Evolutionary conservation across 2,113 vertebrate species (phyloP).

Genomic region (Vulpes ferrilata): DNA sequence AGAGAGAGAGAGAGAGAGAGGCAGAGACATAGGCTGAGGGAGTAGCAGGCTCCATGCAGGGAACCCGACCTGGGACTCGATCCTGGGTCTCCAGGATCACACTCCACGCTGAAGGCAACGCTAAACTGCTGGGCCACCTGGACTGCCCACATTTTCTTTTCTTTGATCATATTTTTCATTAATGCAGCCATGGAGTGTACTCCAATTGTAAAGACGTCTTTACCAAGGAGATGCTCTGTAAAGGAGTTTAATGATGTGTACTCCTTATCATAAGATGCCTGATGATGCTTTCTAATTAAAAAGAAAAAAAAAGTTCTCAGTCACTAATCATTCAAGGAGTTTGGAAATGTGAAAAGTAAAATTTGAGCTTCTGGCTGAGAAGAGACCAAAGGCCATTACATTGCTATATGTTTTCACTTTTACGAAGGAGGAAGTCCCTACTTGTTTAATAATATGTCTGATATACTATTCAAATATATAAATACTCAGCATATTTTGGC

Average conservation of each 20-base stretch:
- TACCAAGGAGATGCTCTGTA: neutral
- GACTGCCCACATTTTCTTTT: no score
- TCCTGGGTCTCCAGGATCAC: no score
- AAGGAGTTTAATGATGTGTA: neutral
- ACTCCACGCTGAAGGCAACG: no score
- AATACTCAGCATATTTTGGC: neutral
- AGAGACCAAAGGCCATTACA: neutral
- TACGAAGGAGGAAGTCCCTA: neutral
- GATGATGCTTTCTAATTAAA: neutral
- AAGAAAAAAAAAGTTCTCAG: neutral
- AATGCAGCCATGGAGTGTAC: neutral
- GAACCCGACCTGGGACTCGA: no score
- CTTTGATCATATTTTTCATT: neutral
- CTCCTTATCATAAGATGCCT: neutral
- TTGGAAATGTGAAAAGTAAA: neutral
- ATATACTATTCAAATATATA: rapidly evolving
- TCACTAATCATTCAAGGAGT: neutral
- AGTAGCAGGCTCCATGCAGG: no score
- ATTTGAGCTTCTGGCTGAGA: neutral
- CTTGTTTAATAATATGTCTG: no score
- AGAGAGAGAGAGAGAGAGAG: no score
- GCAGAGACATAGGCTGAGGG: no score
- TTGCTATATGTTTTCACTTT: neutral
- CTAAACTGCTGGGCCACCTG: no score
- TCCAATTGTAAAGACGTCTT: neutral